Base-by-base conservation (phyloP, 2,888 invertebrate genomes). In the Zele albiditarsus region DNA sequence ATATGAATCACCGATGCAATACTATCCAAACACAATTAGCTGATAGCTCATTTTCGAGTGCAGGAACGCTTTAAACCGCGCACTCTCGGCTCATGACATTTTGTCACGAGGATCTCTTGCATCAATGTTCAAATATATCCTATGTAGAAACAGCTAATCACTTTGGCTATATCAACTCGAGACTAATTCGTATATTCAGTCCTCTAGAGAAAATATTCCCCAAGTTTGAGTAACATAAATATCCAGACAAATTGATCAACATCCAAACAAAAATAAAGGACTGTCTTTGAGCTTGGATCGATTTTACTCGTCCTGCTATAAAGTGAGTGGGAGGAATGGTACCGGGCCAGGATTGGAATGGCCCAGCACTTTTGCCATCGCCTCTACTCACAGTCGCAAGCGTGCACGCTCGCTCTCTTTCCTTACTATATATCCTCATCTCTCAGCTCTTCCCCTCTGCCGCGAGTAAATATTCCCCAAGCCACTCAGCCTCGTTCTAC, bases 391-490 rank as follows among this genome's bases (percentile, higher is more conserved):
- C 62, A 46, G 16, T 46, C 6, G 46, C 8, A 5, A 3, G 33
- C 33, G 28, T 2, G 38, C 33, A 49, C 63, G 38, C 31, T 46
- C 38, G 20, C 23, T 63, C 33, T 57, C 69, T 38, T 66, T 71
- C 46, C 27, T 49, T 49, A 46, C 53, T 33, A 33, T 31, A 27
- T 65, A 65, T 72, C 38, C 14, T 27, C 38, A 16, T 14, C 33
- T 33, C 38, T 57, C 27, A 42, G 53, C 28, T 20, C 27, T 60
- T 62, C 42, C 58, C 27, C 49, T 62, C 28, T 31, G 31, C 23
- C 69, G 53, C 65, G 57, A 65, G 74, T 74, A 74, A 74, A 74
- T 70, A 74, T 74, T 74, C 65, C 65, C 68, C 57, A 69, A 69
- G 69, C 74, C 58, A 62, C 57, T 66, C 58, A 70, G 53, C 65